A percentile compares a stretch with the other conserved stretches of the same genome.
Conservation (phyloP, 2,888 invertebrate genomes). For the Eupithecia insigniata region DNA sequence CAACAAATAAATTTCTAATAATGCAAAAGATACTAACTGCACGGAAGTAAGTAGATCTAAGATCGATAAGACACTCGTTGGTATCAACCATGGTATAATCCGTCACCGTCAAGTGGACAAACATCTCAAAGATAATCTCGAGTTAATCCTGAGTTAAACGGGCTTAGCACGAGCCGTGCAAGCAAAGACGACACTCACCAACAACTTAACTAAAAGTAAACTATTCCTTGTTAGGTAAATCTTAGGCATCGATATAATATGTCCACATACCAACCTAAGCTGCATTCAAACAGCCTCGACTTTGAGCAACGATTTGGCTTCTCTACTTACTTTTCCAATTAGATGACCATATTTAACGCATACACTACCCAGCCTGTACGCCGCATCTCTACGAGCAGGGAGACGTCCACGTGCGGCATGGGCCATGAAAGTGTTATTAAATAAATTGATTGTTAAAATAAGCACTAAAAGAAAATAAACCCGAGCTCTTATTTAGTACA, state of each 20-base stretch:
- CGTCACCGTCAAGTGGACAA: not conserved
- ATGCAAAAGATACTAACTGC: not conserved
- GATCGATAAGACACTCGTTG: not conserved
- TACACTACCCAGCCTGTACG: no score
- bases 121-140: slow-evolving; percentile 4
- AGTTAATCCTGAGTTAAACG: not conserved
- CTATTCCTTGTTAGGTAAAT: slow-evolving; percentile 4
- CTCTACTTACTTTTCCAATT: no score
- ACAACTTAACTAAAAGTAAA: not conserved
- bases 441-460: no score
- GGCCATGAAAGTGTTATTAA: no score
- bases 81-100: not conserved
- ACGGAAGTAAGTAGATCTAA: not conserved
- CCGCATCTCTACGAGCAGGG: no score
- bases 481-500: no score
- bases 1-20: not conserved
- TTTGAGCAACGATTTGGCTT: no score
- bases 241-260: not conserved
- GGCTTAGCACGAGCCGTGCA: slow-evolving; percentile 2
- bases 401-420: no score
- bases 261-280: no score
- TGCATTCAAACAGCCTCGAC: no score
- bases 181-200: not conserved
- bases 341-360: no score
- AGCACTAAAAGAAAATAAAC: no score